Base-by-base conservation (phyloP, 2,797 vertebrate genomes). In the Eptatretus atami region DNA sequence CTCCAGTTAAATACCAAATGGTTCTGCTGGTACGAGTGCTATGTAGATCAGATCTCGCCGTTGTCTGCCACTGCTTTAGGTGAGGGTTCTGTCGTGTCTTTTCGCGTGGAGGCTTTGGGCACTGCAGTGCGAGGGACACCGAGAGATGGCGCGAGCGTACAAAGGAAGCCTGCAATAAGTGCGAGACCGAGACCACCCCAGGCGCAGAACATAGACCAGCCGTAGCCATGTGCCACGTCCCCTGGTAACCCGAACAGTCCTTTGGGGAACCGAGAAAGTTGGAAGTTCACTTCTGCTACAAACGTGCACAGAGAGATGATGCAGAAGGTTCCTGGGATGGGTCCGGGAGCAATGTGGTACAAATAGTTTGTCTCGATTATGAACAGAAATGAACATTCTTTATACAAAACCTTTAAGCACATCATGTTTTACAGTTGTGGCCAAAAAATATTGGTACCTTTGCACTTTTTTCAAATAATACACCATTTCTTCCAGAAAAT, bases 201-300 rank as follows among this genome's bases (percentile, higher is more conserved):
- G 1, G 90, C 90, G 69, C 86, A 98, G 77, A 98, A 98, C 90
- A 98, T 98, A 69, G 88, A 95, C 90, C 88, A 98, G 73, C 90
- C 90, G 13, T 98, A 98, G 70, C 90, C 90, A 0, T 98, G 90
- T 74, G 84, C 86, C 71, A 98, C 90, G 78, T 98, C 90, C 1
- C 95, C 90, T 0, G 88, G 86, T 63, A 95, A 81, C 73, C 87
- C 82, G 0, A 86, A 98, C 70, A 95, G 76, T 76, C 86, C 81
- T 65, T 84, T 83, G 0, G 90, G 90, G 67, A 84, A 87, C 68
- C 90, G 90, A 54, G 90, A 98, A 3, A 98, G 81, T 80, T 98
- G 88, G 2, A 95, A 98, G 80, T 95, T 98, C 75, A 98, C 95
- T 71, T 87, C 90, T 4, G 90, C 90, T 67, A 98, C 88, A 1